A percentile compares a stretch with the other conserved stretches of the same genome.
These are phyloP conservation scores for Pelmatolapia mariae DNA, from an alignment of 2,113 vertebrate species.

Conservation along the genomic window DNA sequence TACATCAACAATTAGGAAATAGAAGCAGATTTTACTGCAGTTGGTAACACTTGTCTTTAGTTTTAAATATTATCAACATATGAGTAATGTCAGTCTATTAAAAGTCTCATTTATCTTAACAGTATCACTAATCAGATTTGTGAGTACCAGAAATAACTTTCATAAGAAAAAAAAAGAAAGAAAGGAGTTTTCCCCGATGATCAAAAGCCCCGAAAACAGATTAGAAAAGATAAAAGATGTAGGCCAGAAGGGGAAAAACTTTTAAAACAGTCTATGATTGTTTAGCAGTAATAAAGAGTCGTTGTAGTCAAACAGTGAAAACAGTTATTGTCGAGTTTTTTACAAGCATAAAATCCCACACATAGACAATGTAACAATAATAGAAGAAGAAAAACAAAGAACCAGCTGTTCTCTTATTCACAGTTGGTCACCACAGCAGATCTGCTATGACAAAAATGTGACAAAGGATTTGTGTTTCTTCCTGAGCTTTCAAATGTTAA, in stretches of 20 bases:
- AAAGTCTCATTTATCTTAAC: background rate
- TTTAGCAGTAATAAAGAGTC: background rate
- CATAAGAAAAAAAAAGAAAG: background rate
- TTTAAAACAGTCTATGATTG: background rate
- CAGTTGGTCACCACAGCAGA: background rate
- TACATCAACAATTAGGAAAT: background rate
- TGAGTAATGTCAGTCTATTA: background rate
- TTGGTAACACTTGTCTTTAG: background rate
- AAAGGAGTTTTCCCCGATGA: background rate
- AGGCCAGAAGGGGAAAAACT: background rate
- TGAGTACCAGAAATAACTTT: background rate
- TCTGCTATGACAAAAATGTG: background rate
- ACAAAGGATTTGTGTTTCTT: background rate
- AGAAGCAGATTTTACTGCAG: background rate
- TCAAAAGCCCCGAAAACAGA: background rate
- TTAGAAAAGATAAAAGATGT: background rate
- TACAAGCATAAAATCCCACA: fast-evolving
- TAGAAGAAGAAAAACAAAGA: background rate
- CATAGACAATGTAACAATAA: background rate
- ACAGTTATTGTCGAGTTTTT: background rate
- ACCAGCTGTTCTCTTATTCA: background rate
- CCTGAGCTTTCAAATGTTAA: background rate
- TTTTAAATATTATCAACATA: background rate
- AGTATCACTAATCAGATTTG: background rate
- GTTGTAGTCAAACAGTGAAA: background rate